A percentile compares a stretch with the other conserved stretches of the same genome.
Evolutionary conservation across 1,140 invertebrate genomes (phyloP).

Genomic region (Rhagoletis zephyria): DNA sequence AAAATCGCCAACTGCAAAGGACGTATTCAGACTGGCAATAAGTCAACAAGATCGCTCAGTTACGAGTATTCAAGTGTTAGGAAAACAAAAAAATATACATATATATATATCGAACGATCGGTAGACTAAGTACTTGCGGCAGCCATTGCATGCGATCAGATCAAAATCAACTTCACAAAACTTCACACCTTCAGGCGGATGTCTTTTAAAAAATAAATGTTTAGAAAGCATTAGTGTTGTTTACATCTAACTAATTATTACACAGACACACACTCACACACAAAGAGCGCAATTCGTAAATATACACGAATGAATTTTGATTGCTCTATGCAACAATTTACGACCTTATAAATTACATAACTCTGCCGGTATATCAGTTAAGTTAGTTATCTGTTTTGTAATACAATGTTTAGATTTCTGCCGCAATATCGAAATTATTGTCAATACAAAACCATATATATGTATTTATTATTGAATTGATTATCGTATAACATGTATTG

Average conservation of each 20-base stretch:
- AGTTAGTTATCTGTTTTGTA: too few species aligned
- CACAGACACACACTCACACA: background rate
- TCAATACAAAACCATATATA: too few species aligned
- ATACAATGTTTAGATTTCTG: too few species aligned
- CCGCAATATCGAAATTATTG: too few species aligned
- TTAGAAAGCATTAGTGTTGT: background rate
- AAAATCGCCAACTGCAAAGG: background rate
- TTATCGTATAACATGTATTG: too few species aligned
- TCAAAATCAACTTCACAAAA: background rate
- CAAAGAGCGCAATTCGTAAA: too few species aligned
- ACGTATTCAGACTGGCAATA: background rate
- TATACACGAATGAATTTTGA: background rate
- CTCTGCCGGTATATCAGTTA: background rate
- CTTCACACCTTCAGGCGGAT: background rate
- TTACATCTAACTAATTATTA: background rate
- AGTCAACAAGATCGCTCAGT: background rate
- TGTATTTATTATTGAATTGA: too few species aligned
- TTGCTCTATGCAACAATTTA: background rate
- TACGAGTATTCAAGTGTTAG: conserved; percentile 6
- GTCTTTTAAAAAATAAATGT: background rate
- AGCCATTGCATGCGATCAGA: background rate
- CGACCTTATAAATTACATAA: background rate
- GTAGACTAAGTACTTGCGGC: background rate
- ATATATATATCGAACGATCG: background rate
- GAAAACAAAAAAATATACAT: background rate